These are phyloP conservation scores for Heliopora coerulea DNA, from an alignment of 92 coral and sea anemone species.

Conservation along the genomic window DNA sequence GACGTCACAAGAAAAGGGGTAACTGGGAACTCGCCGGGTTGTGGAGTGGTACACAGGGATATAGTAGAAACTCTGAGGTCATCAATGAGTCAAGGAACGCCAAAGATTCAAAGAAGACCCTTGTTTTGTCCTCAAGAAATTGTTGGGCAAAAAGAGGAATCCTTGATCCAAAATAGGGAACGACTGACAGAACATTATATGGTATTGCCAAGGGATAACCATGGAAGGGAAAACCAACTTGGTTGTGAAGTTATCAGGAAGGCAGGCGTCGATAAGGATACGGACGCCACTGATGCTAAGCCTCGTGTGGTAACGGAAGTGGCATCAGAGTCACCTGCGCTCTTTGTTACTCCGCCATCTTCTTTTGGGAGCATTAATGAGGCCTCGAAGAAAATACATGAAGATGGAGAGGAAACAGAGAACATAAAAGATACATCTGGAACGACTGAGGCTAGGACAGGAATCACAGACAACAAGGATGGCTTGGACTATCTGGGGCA, in stretches of 20 bases:
- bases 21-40: too few species aligned
- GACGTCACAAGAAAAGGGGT: too few species aligned
- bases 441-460: neutral
- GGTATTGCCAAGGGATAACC: neutral
- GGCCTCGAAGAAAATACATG: too few species aligned
- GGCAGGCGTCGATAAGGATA: neutral
- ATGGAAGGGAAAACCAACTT: too few species aligned
- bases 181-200: neutral
- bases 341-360: conserved; percentile 18
- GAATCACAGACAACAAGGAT: neutral
- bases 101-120: conserved; percentile 9
- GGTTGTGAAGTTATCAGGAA: too few species aligned
- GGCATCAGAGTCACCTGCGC: conserved; percentile 5
- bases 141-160: neutral
- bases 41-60: conserved; percentile 4
- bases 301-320: neutral
- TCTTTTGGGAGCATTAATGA: conserved; percentile 6
- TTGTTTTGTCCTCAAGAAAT: neutral
- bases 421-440: neutral
- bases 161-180: neutral
- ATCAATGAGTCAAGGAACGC: neutral
- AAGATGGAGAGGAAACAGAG: neutral
- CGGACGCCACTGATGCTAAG: neutral
- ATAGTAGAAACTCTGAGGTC: neutral
- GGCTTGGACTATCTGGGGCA: too few species aligned